phyloP scores from a whole-genome alignment of 2,797 vertebrate genomes.

The Antrozous pallidus region DNA sequence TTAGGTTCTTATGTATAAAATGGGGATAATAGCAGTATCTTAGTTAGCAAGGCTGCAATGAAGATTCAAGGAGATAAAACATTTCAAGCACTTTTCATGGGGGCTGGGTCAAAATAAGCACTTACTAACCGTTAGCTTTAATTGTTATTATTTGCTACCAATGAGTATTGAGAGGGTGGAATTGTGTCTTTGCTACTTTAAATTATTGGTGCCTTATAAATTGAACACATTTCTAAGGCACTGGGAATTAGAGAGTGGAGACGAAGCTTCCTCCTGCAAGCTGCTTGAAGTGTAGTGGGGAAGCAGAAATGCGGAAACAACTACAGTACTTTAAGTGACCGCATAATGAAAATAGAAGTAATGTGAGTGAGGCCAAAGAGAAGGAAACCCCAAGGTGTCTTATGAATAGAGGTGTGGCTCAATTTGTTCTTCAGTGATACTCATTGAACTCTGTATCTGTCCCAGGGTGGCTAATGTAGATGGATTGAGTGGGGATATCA shows the following conservation, averaged over 20 bases:
- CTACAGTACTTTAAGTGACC: not conserved
- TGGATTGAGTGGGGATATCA: not conserved
- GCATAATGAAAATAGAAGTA: not conserved
- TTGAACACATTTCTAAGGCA: not conserved
- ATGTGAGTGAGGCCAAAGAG: not conserved
- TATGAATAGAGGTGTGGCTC: not conserved
- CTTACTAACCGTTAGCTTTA: not conserved
- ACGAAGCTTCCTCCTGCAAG: not conserved
- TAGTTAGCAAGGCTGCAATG: not conserved
- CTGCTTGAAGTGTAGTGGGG: not conserved
- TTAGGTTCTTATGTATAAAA: not conserved
- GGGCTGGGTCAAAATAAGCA: not conserved
- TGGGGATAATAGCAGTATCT: not conserved
- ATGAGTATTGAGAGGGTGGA: not conserved
- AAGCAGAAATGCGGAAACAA: not conserved
- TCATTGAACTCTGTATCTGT: not conserved
- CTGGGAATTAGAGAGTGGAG: not conserved
- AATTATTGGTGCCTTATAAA: constrained; percentile 18
- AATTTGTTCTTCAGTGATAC: not conserved
- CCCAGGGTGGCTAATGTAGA: not conserved
- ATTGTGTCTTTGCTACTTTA: not conserved
- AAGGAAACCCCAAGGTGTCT: not conserved
- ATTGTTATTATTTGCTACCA: not conserved
- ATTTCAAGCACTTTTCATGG: not conserved
- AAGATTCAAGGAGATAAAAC: constrained; percentile 16